Evolutionary conservation across 2,888 invertebrate species (phyloP).

Genomic region (Dioctria rufipes): DNA sequence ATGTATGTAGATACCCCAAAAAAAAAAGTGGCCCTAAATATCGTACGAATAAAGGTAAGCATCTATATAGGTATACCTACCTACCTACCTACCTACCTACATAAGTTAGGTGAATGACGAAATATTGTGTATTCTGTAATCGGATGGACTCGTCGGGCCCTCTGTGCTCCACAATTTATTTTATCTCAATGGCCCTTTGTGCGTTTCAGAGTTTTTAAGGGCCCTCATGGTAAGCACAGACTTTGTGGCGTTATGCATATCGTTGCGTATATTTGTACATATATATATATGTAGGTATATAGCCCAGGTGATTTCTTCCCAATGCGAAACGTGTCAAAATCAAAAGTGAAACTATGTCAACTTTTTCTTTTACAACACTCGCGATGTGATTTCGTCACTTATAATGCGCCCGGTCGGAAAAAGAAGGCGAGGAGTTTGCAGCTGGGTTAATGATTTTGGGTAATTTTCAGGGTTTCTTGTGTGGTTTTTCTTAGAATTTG

Average conservation of each 20-base stretch:
- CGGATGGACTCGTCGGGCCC: conserved; percentile 14
- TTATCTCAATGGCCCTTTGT: conserved; percentile 36
- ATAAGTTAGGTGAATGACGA: neutral
- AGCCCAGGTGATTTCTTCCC: neutral
- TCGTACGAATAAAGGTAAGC: no score
- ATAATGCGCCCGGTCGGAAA: neutral
- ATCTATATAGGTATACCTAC: no score
- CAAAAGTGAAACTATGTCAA: conserved; percentile 34
- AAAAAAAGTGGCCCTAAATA: no score
- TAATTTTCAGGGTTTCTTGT: no score
- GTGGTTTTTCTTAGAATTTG: no score
- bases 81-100: no score
- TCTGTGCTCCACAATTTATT: conserved; percentile 6
- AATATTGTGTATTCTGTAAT: conserved; percentile 18
- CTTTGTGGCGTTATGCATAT: neutral
- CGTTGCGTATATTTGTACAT: neutral
- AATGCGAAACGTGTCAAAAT: conserved; percentile 8
- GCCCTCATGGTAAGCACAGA: neutral
- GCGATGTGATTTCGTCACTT: conserved; percentile 16
- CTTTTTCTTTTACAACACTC: conserved; percentile 14
- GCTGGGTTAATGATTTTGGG: no score
- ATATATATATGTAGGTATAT: conserved; percentile 2
- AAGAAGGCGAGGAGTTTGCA: no score
- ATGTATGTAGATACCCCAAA: no score
- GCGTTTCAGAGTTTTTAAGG: neutral